Evolutionary conservation across 2,113 vertebrate genomes (phyloP).

Genomic region (Typhlomys cinereus): DNA sequence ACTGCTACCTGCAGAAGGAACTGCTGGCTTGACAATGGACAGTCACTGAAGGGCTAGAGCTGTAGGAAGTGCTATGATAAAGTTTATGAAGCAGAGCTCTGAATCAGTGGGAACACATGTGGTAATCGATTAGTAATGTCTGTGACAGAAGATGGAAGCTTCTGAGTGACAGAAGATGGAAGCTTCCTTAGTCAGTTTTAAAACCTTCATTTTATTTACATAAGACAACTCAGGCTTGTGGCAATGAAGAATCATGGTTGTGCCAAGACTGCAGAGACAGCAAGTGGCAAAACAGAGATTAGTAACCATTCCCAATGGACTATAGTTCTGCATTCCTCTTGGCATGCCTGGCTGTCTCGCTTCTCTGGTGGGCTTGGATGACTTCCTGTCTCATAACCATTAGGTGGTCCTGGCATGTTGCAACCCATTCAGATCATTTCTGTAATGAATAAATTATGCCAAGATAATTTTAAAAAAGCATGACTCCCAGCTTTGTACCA

Average conservation of each 20-base stretch:
- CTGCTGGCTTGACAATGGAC: no score
- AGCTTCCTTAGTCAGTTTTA: background rate
- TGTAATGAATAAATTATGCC: background rate
- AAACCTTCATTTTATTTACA: background rate
- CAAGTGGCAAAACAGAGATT: background rate
- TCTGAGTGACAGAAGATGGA: background rate
- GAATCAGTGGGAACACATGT: background rate
- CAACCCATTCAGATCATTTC: background rate
- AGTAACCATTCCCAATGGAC: background rate
- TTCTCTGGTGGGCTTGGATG: background rate
- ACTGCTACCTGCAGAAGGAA: background rate
- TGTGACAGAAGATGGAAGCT: background rate
- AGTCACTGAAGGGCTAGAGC: background rate
- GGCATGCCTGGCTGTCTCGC: background rate
- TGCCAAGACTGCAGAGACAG: background rate
- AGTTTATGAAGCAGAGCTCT: background rate
- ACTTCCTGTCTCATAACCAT: background rate
- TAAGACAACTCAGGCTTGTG: background rate
- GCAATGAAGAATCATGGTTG: background rate
- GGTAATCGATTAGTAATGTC: background rate
- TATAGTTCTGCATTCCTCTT: background rate
- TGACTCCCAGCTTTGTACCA: background rate
- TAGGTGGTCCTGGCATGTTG: background rate
- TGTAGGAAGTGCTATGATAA: background rate
- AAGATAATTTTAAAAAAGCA: background rate